Conservation (phyloP, 2,888 invertebrate species). For the Agonopterix alstromeriana region DNA sequence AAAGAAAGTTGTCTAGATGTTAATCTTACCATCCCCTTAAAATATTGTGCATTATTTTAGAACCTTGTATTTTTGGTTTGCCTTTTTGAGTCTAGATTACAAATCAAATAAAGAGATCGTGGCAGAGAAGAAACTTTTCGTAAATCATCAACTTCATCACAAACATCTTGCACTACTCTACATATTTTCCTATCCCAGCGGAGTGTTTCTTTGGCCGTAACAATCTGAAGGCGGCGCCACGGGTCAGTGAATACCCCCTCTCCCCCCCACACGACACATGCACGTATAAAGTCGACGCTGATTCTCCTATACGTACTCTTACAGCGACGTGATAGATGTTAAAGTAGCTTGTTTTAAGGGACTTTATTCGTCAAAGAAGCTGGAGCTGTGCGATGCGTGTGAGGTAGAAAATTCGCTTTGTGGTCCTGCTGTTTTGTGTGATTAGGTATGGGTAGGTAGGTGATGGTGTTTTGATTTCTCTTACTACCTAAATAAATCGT, state of each 20-base stretch:
- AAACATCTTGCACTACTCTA: too few species aligned
- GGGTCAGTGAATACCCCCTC: conserved; percentile 62
- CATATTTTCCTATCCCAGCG: conserved; percentile 15
- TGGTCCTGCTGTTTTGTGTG: conserved; percentile 3
- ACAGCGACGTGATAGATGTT: too few species aligned
- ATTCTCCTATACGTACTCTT: neutral
- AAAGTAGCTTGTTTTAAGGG: too few species aligned
- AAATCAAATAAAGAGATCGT: too few species aligned
- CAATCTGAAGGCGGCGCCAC: conserved; percentile 73
- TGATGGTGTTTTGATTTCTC: neutral
- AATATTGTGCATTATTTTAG: too few species aligned
- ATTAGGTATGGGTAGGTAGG: neutral
- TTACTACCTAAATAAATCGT: neutral
- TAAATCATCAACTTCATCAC: too few species aligned
- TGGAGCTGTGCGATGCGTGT: conserved; percentile 12
- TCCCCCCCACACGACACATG: conserved; percentile 12
- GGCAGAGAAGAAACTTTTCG: too few species aligned
- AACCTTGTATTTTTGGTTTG: too few species aligned
- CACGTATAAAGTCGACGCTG: conserved; percentile 18
- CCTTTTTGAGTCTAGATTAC: too few species aligned
- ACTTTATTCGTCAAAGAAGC: too few species aligned
- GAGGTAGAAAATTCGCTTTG: conserved; percentile 41
- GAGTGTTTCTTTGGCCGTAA: conserved; percentile 73
- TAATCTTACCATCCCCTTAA: too few species aligned
- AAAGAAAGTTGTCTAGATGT: too few species aligned